Conservation (phyloP, 1,140 invertebrate genomes). For the Diplogasteroides magnus region DNA sequence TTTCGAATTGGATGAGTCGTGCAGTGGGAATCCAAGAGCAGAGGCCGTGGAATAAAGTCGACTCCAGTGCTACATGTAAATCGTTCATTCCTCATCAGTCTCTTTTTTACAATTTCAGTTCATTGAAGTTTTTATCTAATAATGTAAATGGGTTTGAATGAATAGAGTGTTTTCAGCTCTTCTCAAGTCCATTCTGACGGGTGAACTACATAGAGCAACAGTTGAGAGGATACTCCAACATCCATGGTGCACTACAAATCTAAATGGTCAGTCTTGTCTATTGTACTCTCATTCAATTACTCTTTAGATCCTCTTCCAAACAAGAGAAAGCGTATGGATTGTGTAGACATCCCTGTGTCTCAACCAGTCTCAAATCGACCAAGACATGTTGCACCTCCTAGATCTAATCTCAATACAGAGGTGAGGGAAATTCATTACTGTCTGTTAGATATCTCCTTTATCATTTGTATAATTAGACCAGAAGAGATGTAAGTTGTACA, state of each 20-base stretch:
- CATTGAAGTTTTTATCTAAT: no score
- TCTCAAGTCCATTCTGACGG: slow-evolving; percentile 14
- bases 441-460: no score
- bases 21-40: slow-evolving; percentile 14
- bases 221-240: slow-evolving; percentile 12
- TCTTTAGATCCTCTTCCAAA: not conserved
- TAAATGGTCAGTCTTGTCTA: not conserved
- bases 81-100: not conserved
- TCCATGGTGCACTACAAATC: slow-evolving; percentile 18
- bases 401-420: no score
- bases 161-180: slow-evolving; percentile 13
- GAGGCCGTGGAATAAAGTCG: slow-evolving; percentile 21
- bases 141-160: no score
- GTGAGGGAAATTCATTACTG: no score
- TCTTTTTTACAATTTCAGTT: no score
- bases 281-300: not conserved
- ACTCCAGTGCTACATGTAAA: slow-evolving; percentile 12
- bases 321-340: not conserved
- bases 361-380: not conserved
- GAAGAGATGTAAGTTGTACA: no score
- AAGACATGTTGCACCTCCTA: no score
- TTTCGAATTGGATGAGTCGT: slow-evolving; percentile 9
- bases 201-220: slow-evolving; percentile 7
- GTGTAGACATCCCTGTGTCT: slow-evolving; percentile 2
- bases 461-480: no score